Evolutionary conservation across 2,113 vertebrate species (phyloP).

Genomic region (Pterocles gutturalis): DNA sequence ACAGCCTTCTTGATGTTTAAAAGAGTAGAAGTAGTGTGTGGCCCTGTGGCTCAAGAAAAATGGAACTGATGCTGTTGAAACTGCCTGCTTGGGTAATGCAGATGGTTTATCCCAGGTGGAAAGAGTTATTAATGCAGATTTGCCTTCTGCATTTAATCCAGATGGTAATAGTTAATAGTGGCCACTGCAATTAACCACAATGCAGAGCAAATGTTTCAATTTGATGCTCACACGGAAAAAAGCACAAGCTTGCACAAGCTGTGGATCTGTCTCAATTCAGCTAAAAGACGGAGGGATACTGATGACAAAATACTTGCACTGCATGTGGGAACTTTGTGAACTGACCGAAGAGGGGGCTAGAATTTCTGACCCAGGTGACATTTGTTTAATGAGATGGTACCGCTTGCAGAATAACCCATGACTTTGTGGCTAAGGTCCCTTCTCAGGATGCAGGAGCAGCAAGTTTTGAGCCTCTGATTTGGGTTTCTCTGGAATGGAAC

Average conservation of each 20-base stretch:
- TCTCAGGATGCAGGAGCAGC: not conserved
- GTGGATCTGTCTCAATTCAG: not conserved
- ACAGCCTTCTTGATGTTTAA: not conserved
- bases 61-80: not conserved
- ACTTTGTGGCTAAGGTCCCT: not conserved
- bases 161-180: not conserved
- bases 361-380: not conserved
- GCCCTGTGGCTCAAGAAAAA: not conserved
- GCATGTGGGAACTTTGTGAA: not conserved
- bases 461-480: not conserved
- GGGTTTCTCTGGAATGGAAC: not conserved
- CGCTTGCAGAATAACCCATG: fast-evolving
- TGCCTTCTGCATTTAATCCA: conserved; percentile 2
- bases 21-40: not conserved
- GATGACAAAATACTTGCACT: not conserved
- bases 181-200: not conserved
- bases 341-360: fast-evolving
- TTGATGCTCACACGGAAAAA: not conserved
- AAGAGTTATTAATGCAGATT: not conserved
- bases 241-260: not conserved
- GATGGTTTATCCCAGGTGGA: not conserved
- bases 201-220: not conserved
- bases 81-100: not conserved
- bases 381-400: fast-evolving
- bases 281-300: not conserved